phyloP scores from a whole-genome alignment of 2,797 vertebrate genomes.

The Saxicola maurus region DNA sequence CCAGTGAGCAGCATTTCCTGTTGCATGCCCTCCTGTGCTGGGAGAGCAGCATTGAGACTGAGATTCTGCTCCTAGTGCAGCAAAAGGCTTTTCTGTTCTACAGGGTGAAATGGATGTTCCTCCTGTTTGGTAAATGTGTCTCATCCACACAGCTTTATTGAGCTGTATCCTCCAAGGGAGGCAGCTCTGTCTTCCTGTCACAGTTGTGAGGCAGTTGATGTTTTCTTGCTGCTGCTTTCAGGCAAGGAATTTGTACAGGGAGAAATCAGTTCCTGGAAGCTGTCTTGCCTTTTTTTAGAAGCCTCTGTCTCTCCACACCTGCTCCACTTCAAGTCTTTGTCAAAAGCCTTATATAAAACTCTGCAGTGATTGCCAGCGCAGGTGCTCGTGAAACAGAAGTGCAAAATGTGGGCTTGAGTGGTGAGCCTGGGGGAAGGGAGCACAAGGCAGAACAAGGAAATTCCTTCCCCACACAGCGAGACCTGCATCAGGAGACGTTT shows the following conservation, averaged over 20 bases:
- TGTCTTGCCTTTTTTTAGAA: not conserved
- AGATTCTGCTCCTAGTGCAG: not conserved
- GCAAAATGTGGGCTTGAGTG: not conserved
- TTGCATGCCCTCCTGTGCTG: fast-evolving
- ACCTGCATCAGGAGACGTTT: not conserved
- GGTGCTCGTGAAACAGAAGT: not conserved
- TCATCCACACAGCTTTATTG: not conserved
- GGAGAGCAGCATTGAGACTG: not conserved
- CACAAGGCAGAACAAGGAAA: not conserved
- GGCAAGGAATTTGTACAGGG: not conserved
- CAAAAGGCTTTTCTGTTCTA: fast-evolving
- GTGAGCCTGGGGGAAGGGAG: not conserved
- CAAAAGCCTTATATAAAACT: not conserved
- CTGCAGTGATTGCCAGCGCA: not conserved
- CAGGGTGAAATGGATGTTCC: not conserved
- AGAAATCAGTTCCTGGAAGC: not conserved
- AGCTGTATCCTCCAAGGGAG: not conserved
- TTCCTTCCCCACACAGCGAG: fast-evolving
- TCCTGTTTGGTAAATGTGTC: not conserved
- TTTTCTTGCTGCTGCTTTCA: not conserved
- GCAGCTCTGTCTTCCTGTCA: not conserved
- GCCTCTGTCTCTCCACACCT: not conserved
- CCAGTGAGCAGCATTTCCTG: not conserved
- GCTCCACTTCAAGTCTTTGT: not conserved
- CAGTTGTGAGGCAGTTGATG: not conserved